These are phyloP conservation scores for Eledona agricola DNA, from an alignment of 2,888 invertebrate species.

Conservation along the genomic window DNA sequence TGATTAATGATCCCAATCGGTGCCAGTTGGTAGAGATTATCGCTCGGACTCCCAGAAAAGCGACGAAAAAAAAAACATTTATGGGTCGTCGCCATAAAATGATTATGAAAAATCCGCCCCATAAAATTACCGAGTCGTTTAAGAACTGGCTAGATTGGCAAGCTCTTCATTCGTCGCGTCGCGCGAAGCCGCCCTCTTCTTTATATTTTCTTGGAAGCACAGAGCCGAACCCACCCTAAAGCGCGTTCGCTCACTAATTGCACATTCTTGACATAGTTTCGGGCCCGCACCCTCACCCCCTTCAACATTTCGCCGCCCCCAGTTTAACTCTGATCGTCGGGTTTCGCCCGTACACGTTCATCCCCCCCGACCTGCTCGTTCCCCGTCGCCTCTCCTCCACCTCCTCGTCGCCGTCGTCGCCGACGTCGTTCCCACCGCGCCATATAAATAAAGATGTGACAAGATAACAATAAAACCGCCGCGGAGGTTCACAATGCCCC, in stretches of 20 bases:
- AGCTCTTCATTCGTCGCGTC: constrained; percentile 53
- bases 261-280: constrained; percentile 97
- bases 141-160: constrained; percentile 47
- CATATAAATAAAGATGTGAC: constrained; percentile 50
- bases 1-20: constrained; percentile 29
- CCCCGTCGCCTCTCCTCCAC: constrained; percentile 14
- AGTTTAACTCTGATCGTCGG: constrained; percentile 40
- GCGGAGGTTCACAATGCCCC: constrained; percentile 37
- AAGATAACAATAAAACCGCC: constrained; percentile 48
- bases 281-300: constrained; percentile 72
- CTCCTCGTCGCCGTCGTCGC: no score
- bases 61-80: constrained; percentile 1
- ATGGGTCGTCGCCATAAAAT: constrained; percentile 15
- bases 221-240: constrained; percentile 60
- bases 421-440: constrained; percentile 40
- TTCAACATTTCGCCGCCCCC: constrained; percentile 46
- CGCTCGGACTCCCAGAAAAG: no score
- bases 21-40: constrained; percentile 12
- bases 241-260: constrained; percentile 90
- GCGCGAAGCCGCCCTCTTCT: constrained; percentile 67
- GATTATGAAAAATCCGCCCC: constrained; percentile 30
- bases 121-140: constrained; percentile 32
- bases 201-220: constrained; percentile 73
- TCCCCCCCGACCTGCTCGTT: constrained; percentile 24
- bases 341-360: constrained; percentile 30